Conservation (phyloP, 2,797 vertebrate species). For the Xerus rutilus region DNA sequence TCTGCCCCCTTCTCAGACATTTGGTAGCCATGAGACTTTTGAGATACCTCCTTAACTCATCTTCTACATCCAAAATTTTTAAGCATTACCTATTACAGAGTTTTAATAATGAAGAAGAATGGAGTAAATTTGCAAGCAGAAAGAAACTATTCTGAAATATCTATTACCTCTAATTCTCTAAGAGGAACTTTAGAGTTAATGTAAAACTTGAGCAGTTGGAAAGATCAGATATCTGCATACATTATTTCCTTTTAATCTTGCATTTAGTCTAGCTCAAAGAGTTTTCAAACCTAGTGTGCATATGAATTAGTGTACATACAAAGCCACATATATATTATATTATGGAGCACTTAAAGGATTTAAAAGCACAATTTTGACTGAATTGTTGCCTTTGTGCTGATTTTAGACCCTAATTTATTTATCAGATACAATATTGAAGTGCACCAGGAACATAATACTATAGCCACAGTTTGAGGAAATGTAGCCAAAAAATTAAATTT, state of each 20-base stretch:
- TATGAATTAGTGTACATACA: neutral
- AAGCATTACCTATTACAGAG: neutral
- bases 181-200: neutral
- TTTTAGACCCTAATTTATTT: slow-evolving; percentile 47
- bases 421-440: neutral
- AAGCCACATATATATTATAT: neutral
- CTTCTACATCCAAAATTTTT: neutral
- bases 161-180: neutral
- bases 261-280: neutral
- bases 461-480: neutral
- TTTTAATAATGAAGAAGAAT: neutral
- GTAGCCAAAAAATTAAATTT: slow-evolving; percentile 36
- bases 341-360: neutral
- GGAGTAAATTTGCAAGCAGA: neutral
- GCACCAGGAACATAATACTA: neutral
- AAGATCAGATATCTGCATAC: neutral
- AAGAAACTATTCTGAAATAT: neutral
- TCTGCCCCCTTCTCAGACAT: neutral
- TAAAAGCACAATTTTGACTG: neutral
- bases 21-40: neutral
- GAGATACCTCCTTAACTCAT: neutral
- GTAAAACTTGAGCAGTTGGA: neutral
- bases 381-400: slow-evolving; percentile 32
- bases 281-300: neutral
- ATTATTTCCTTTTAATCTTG: neutral